A percentile compares a stretch with the other conserved stretches of the same genome.
Conservation (phyloP, 2,888 invertebrate species). For the Pharmacophagus antenor region DNA sequence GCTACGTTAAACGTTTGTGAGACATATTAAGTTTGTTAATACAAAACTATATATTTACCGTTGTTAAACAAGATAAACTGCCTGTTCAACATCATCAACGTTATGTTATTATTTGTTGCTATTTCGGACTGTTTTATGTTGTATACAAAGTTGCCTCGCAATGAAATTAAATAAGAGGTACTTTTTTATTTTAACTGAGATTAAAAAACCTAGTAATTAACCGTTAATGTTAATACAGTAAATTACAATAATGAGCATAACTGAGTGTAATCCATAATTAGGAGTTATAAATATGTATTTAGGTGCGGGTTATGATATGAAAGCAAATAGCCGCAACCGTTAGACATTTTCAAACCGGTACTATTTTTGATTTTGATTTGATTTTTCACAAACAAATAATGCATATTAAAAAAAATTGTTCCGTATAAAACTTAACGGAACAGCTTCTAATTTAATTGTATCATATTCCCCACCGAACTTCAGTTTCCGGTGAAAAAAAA, state of each 20-base stretch:
- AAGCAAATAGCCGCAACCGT: constrained; percentile 25
- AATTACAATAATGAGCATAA: constrained; percentile 30
- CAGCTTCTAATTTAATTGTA: no score
- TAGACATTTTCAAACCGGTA: constrained; percentile 34
- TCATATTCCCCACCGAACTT: no score
- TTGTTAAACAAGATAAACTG: no score
- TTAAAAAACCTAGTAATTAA: constrained; percentile 21
- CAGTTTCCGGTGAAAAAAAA: no score
- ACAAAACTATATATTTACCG: background rate
- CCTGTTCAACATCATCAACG: background rate
- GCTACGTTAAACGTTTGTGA: no score
- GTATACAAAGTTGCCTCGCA: background rate
- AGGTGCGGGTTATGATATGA: constrained; percentile 32
- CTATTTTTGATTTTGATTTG: constrained; percentile 32
- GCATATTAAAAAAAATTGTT: background rate
- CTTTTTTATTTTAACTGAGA: constrained; percentile 6
- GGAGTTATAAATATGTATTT: constrained; percentile 34
- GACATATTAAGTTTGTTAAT: no score
- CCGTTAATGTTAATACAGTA: constrained; percentile 6
- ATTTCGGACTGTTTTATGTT: background rate
- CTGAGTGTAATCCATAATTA: constrained; percentile 32
- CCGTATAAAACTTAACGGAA: background rate
- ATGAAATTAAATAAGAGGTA: background rate
- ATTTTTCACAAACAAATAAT: constrained; percentile 11
- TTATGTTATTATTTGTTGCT: background rate